These are phyloP conservation scores for Geodia barretti DNA, from an alignment of 37 sponge, comb jelly and placozoan genomes.

Conservation along the genomic window DNA sequence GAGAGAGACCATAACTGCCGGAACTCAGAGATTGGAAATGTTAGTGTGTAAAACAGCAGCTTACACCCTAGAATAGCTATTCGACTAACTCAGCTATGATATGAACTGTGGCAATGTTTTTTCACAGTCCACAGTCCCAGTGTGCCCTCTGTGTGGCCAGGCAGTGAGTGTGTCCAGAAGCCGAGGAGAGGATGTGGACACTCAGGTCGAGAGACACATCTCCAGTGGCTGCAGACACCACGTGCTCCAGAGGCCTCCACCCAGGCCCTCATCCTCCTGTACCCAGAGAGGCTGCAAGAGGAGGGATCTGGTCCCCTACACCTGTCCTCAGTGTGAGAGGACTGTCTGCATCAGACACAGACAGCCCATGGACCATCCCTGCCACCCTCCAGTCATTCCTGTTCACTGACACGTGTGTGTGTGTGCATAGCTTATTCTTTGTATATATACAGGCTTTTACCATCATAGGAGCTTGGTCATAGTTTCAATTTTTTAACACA, in stretches of 20 bases:
- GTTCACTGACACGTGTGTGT: neutral
- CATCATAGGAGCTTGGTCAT: too few species aligned
- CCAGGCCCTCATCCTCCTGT: neutral
- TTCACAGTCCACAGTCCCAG: conserved; percentile 7
- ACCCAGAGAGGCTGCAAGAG: neutral
- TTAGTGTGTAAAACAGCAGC: neutral
- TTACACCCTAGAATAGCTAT: too few species aligned
- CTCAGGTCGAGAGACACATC: conserved; percentile 19
- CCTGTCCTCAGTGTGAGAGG: conserved; percentile 9
- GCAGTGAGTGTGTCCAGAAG: neutral
- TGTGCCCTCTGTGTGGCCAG: conserved; percentile 20
- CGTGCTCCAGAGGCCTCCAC: neutral
- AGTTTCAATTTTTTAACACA: too few species aligned
- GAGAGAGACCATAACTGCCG: conserved; percentile 14
- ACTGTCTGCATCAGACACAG: conserved; percentile 15
- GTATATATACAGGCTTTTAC: too few species aligned
- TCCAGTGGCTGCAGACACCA: conserved; percentile 20
- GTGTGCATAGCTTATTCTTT: too few species aligned
- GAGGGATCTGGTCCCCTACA: neutral
- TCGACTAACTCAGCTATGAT: neutral
- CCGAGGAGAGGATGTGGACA: neutral
- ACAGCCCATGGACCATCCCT: neutral
- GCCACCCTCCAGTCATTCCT: neutral
- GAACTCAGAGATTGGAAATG: conserved; percentile 22
- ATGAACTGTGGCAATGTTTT: neutral